Conservation (phyloP, 2,888 invertebrate species). For the Galeruca laticollis region DNA sequence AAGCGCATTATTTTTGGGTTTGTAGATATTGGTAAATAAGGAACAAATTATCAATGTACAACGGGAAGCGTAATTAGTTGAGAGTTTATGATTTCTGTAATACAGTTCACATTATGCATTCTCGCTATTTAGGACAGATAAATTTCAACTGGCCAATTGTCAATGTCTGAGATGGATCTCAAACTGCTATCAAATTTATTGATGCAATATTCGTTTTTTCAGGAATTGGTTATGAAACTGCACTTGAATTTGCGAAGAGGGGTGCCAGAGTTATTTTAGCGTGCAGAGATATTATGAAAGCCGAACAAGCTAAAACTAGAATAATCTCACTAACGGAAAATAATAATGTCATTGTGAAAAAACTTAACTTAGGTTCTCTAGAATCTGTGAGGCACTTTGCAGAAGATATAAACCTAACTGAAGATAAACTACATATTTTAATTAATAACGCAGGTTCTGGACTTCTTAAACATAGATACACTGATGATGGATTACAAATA, state of each 20-base stretch:
- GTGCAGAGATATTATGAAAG: constrained; percentile 64
- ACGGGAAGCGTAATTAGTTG: no score
- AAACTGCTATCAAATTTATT: no score
- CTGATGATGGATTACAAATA: constrained; percentile 74
- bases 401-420: constrained; percentile 68
- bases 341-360: constrained; percentile 61
- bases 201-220: constrained; percentile 30
- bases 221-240: constrained; percentile 67
- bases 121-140: no score
- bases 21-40: no score
- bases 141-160: no score
- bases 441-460: constrained; percentile 76
- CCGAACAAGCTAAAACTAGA: constrained; percentile 52
- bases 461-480: constrained; percentile 65
- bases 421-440: constrained; percentile 72
- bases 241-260: constrained; percentile 65
- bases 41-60: no score
- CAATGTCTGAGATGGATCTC: no score
- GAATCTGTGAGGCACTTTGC: constrained; percentile 73
- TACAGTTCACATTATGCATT: no score
- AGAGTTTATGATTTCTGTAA: no score
- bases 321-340: constrained; percentile 61
- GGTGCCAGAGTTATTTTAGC: constrained; percentile 70
- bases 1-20: no score
- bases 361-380: constrained; percentile 70